Conservation (phyloP, 2,888 invertebrate genomes). For the Gastrophysa polygoni region DNA sequence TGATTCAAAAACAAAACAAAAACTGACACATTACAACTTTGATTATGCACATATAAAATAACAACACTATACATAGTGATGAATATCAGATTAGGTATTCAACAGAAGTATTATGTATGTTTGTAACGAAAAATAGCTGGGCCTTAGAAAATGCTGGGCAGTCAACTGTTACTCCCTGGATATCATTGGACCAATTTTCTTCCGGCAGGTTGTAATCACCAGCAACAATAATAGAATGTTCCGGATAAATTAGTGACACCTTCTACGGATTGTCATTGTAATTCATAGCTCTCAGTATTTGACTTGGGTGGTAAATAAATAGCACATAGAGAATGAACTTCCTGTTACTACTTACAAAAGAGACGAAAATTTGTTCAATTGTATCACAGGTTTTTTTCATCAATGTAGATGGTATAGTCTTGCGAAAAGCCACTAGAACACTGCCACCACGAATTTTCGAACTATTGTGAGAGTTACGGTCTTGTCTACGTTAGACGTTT, state of each 20-base stretch:
- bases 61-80: no score
- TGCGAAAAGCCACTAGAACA: neutral
- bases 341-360: neutral
- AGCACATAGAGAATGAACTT: slow-evolving; percentile 5
- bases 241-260: slow-evolving; percentile 3
- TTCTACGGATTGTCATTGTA: neutral
- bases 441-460: slow-evolving; percentile 3
- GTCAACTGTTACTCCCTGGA: no score
- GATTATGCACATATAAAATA: no score
- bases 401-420: neutral
- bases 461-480: slow-evolving; percentile 4
- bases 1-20: no score
- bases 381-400: slow-evolving; percentile 4
- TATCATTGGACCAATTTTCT: slow-evolving; percentile 9
- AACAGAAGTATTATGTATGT: no score
- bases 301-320: slow-evolving; percentile 3
- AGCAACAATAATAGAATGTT: slow-evolving; percentile 5
- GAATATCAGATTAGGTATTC: no score
- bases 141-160: no score
- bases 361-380: slow-evolving; percentile 6
- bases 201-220: no score
- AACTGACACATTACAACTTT: no score
- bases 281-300: slow-evolving; percentile 3
- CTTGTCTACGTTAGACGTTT: no score
- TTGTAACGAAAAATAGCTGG: no score